These are phyloP conservation scores for Muscidifurax raptorellus DNA, from an alignment of 1,140 invertebrate genomes.

Conservation along the genomic window DNA sequence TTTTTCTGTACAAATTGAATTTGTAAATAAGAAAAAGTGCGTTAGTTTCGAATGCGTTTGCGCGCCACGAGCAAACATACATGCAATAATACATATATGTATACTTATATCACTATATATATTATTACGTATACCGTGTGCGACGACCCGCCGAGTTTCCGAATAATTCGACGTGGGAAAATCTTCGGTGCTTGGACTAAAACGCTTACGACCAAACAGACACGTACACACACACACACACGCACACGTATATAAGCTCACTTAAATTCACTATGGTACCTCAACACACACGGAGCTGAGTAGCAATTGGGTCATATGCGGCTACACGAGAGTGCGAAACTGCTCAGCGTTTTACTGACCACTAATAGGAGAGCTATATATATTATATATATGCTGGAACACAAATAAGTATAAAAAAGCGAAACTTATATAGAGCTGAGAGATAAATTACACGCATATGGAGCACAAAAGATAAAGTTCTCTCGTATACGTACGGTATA, in stretches of 20 bases:
- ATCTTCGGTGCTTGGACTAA: neutral
- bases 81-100: no score
- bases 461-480: neutral
- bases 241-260: constrained; percentile 36
- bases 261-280: constrained; percentile 50
- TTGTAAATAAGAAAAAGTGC: neutral
- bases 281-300: neutral
- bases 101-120: no score
- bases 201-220: neutral
- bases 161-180: neutral
- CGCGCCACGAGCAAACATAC: no score
- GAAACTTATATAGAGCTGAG: neutral
- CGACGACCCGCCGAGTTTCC: no score
- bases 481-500: neutral
- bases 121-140: no score
- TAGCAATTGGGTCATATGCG: constrained; percentile 24
- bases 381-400: neutral
- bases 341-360: constrained; percentile 28
- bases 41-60: no score
- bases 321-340: neutral
- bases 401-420: neutral
- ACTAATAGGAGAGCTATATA: constrained; percentile 4
- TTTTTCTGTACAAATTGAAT: neutral
- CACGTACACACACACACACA: neutral
- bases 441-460: neutral